These are phyloP conservation scores for Potamarius usumacintae DNA, from an alignment of 2,113 vertebrate genomes.

Conservation along the genomic window DNA sequence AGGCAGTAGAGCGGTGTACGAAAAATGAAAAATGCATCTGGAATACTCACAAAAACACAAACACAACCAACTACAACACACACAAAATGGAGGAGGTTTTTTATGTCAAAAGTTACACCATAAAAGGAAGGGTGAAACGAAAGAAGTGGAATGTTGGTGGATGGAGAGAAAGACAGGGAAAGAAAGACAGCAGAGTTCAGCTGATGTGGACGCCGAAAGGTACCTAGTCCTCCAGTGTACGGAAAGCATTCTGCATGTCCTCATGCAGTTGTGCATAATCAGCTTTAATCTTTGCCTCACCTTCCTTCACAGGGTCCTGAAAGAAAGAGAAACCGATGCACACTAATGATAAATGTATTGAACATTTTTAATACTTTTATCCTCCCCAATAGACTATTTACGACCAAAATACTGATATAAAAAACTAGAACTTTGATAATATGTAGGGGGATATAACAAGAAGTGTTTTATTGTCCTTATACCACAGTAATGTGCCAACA, in stretches of 20 bases:
- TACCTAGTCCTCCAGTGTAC: slow-evolving; percentile 89
- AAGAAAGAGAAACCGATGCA: not conserved
- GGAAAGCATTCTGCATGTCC: slow-evolving; percentile 98
- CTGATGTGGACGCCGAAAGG: not conserved
- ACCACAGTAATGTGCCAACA: not conserved
- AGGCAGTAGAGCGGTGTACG: slow-evolving; percentile 43
- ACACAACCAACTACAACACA: slow-evolving; percentile 45
- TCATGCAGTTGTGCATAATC: slow-evolving; percentile 92
- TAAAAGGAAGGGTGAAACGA: slow-evolving; percentile 35
- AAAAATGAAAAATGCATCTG: not conserved
- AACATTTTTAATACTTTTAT: not conserved
- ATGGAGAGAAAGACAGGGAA: slow-evolving; percentile 52
- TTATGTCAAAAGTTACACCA: slow-evolving; percentile 60
- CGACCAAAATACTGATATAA: too few relatives aligned
- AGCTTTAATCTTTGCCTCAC: slow-evolving; percentile 90
- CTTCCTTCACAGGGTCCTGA: slow-evolving; percentile 94
- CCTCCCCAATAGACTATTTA: not conserved
- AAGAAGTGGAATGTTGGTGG: slow-evolving; percentile 70
- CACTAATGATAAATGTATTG: not conserved
- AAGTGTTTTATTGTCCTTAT: not conserved
- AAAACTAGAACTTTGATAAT: too few relatives aligned
- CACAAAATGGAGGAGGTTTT: slow-evolving; percentile 47
- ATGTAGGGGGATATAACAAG: not conserved
- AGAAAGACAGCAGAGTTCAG: slow-evolving; percentile 20
- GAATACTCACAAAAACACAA: slow-evolving; percentile 38